Percentiles rank a stretch among this genome's conserved stretches.
Conservation (phyloP, 2,888 invertebrate genomes). For the Stomorhina lunata region DNA sequence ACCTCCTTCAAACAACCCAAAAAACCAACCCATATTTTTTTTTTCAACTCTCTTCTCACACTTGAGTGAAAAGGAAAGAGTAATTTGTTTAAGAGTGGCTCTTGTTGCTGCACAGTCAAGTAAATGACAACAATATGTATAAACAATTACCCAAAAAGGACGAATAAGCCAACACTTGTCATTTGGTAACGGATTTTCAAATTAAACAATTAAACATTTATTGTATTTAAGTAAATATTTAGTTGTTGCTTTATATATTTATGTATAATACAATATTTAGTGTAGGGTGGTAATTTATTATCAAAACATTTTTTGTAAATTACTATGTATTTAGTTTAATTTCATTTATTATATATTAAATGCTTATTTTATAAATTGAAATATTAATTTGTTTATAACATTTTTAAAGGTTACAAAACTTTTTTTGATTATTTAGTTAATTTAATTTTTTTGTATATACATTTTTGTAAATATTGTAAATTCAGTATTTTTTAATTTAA, state of each 20-base stretch:
- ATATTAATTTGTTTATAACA: not conserved
- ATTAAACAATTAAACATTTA: constrained; percentile 20
- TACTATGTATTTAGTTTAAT: not conserved
- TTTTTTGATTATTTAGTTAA: not conserved
- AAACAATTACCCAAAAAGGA: constrained; percentile 19
- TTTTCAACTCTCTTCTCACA: not conserved
- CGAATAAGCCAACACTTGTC: constrained; percentile 17
- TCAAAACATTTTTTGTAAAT: not conserved
- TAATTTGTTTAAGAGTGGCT: not conserved
- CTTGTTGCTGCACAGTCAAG: not conserved
- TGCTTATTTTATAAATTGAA: not conserved
- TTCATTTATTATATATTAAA: not conserved
- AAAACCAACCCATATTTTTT: not conserved
- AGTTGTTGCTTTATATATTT: constrained; percentile 16
- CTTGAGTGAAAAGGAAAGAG: not conserved
- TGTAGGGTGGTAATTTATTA: constrained; percentile 1
- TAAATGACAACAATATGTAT: constrained; percentile 23
- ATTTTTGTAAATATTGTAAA: constrained; percentile 27
- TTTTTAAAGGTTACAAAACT: not conserved
- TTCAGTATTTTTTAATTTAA: not conserved
- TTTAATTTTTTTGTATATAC: not conserved
- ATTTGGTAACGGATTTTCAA: constrained; percentile 34
- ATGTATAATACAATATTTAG: not conserved
- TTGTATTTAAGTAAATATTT: no score
- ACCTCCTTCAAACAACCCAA: not conserved